A percentile compares a stretch with the other conserved stretches of the same genome.
These are phyloP conservation scores for Merops nubicus DNA, from an alignment of 2,113 vertebrate species.

Conservation along the genomic window DNA sequence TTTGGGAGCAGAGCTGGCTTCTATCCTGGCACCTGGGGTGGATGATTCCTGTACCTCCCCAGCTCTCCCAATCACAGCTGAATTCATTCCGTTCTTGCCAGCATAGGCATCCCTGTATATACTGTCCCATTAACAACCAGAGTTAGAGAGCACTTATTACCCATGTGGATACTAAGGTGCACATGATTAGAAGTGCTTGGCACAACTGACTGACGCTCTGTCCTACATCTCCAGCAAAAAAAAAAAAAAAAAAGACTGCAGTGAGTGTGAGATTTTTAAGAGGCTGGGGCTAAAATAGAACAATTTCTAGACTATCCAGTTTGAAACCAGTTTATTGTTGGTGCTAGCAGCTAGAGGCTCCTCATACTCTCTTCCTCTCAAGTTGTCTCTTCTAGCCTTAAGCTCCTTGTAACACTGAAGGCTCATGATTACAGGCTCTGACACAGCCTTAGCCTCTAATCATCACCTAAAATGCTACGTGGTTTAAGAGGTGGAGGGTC, in stretches of 20 bases:
- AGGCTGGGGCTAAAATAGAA: neutral
- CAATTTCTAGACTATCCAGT: neutral
- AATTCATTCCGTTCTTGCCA: neutral
- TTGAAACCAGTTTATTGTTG: neutral
- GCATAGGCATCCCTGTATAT: too few relatives aligned
- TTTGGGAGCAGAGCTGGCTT: neutral
- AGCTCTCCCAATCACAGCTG: accelerated
- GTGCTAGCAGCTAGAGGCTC: neutral
- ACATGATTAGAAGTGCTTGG: accelerated
- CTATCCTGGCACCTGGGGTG: accelerated
- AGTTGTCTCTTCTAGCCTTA: neutral
- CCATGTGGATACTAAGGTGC: accelerated
- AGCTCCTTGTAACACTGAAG: neutral
- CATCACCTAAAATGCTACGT: neutral
- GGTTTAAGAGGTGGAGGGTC: neutral
- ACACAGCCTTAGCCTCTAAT: neutral
- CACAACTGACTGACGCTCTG: accelerated
- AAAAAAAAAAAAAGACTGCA: too few relatives aligned
- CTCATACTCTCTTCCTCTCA: neutral
- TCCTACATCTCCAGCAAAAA: neutral
- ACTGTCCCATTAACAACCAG: neutral
- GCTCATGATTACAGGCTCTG: neutral
- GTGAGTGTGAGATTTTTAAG: neutral
- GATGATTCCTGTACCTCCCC: neutral
- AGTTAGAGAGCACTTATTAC: neutral